These are phyloP conservation scores for Poecilobothrus nobilitatus DNA, from an alignment of 2,888 invertebrate genomes.

Conservation along the genomic window DNA sequence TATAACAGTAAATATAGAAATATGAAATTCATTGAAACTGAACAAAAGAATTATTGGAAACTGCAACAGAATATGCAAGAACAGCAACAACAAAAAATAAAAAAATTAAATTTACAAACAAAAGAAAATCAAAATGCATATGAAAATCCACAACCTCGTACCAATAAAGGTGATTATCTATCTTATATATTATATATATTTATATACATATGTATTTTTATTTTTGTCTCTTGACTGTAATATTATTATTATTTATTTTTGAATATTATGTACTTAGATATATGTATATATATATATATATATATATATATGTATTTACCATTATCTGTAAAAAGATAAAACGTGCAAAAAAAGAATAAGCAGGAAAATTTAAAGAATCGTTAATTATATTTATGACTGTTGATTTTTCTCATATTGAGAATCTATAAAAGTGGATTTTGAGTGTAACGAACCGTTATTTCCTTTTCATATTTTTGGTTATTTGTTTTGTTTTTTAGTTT, in stretches of 20 bases:
- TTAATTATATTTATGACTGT: not conserved
- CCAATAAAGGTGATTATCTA: not conserved
- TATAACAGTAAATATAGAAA: not conserved
- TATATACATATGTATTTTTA: too few species aligned
- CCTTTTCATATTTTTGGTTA: not conserved
- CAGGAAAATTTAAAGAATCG: not conserved
- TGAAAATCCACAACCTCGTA: not conserved
- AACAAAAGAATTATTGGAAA: slow-evolving; percentile 2
- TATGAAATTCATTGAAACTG: not conserved
- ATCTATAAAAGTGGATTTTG: not conserved
- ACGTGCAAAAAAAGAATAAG: not conserved
- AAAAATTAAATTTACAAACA: not conserved
- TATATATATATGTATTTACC: too few species aligned
- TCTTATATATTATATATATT: not conserved
- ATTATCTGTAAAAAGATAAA: not conserved
- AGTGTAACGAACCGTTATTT: not conserved
- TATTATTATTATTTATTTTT: too few species aligned
- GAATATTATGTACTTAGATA: too few species aligned
- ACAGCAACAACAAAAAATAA: not conserved
- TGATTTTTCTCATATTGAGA: not conserved
- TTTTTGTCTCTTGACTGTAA: not conserved
- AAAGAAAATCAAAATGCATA: not conserved
- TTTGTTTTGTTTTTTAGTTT: too few species aligned
- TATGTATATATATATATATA: too few species aligned
- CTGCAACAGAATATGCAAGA: not conserved